Base-by-base conservation (phyloP, 2,797 vertebrate genomes). In the Toxotes lorentzi region DNA sequence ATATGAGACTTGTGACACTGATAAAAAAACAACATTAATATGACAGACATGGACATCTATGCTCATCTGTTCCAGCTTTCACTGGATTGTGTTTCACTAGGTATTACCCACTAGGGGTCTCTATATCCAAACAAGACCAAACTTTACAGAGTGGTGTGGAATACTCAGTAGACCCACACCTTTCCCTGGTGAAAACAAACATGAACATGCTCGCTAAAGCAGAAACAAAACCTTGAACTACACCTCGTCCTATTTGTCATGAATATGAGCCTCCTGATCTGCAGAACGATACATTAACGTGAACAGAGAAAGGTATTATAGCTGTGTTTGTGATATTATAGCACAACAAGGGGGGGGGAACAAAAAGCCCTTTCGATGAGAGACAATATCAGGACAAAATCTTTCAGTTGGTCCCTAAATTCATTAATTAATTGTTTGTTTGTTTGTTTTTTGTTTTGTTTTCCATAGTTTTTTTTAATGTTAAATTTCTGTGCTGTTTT, bases 81-180 rank as follows among this genome's bases (percentile, higher is more conserved):
- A 50, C 68, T 66, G 79, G 77, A 63, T 86, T 70, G 70, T 90
- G 91, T 88, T 88, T 82, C 68, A 79, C 82, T 86, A 58, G 63
- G 58, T 79, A 77, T 87, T 86, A 82, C 82, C 95, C 95, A 95
- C 94, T 94, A 96, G 95, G 95, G 95, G 95, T 94, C 95, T 93
- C 95, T 94, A 71, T 85, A 85, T 76, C 82, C 93, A 91, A 90
- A 89, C 86, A 82, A 84, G 81, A 77, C 51, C 76, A 38, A 75
- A 89, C 54, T 83, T 83, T 61, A 66, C 73, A 65, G 81, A 70
- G 77, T 56, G 78, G 32, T 32, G 79, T 45, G 82, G 60, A 89
- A 91, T 79, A 70, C 88, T 80, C 88, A 57, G 84, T 47, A 73
- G 88, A 86, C 85, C 69, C 72, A 23, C 77, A 85, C 81, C 83